Conservation (phyloP, 1,140 invertebrate genomes). For the Carposina sasakii region DNA sequence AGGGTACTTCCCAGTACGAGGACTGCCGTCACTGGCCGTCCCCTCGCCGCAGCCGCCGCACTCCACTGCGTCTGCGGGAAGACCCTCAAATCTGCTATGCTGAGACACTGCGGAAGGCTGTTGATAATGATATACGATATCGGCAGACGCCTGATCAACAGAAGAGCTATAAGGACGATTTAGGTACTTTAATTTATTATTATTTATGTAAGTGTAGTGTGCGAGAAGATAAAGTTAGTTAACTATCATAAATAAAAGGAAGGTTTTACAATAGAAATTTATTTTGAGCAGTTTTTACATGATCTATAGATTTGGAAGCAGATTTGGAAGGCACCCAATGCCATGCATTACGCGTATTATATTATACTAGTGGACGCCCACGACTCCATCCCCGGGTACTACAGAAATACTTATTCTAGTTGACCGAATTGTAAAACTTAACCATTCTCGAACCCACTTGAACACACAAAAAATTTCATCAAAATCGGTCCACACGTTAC, state of each 20-base stretch:
- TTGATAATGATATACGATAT: conserved; percentile 73
- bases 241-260: no score
- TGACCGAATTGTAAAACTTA: no score
- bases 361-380: no score
- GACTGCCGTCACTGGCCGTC: conserved; percentile 40
- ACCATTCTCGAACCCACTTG: no score
- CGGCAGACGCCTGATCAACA: conserved; percentile 63
- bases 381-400: no score
- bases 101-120: conserved; percentile 59
- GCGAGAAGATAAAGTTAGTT: no score
- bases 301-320: no score
- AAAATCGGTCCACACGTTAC: background rate
- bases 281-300: no score
- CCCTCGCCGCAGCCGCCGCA: conserved; percentile 29
- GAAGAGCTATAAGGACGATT: conserved; percentile 65
- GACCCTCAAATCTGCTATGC: conserved; percentile 69
- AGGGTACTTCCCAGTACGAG: conserved; percentile 46
- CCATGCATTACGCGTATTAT: no score
- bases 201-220: background rate
- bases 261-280: no score
- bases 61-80: conserved; percentile 51
- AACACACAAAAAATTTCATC: background rate
- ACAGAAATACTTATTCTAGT: no score
- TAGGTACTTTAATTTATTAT: conserved; percentile 50
- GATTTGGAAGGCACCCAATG: no score